Percentiles rank a stretch among this genome's conserved stretches.
These are phyloP conservation scores for Eremophila alpestris DNA, from an alignment of 2,797 vertebrate genomes.

Conservation along the genomic window DNA sequence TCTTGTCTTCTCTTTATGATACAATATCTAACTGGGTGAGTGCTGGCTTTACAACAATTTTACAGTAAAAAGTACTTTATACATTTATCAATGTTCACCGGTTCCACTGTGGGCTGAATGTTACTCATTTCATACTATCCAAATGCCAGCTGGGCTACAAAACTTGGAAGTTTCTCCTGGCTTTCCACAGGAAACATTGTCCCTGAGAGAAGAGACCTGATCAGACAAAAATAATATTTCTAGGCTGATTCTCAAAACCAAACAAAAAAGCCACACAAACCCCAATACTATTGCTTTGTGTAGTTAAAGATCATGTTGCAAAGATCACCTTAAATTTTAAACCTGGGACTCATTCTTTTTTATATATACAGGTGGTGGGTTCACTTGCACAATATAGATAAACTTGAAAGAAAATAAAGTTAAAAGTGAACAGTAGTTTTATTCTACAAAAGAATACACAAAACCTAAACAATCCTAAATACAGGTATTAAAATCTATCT, in stretches of 20 bases:
- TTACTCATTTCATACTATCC: not conserved
- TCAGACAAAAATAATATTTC: not conserved
- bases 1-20: not conserved
- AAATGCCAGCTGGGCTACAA: not conserved
- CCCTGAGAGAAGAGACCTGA: not conserved
- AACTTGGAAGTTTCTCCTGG: not conserved
- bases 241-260: not conserved
- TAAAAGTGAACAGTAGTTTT: not conserved
- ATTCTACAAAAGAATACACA: not conserved
- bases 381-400: not conserved
- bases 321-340: not conserved
- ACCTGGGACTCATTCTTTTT: not conserved
- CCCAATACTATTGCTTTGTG: accelerated
- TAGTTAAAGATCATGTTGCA: not conserved
- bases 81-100: not conserved
- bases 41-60: not conserved
- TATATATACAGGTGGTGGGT: not conserved
- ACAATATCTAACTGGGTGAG: not conserved
- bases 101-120: not conserved
- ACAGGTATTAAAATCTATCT: not conserved
- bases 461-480: not conserved
- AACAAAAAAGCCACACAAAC: not conserved
- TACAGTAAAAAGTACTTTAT: not conserved
- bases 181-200: not conserved
- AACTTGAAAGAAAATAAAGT: not conserved